These are phyloP conservation scores for Cyanoramphus novaezelandiae DNA, from an alignment of 2,113 vertebrate species.

Conservation along the genomic window DNA sequence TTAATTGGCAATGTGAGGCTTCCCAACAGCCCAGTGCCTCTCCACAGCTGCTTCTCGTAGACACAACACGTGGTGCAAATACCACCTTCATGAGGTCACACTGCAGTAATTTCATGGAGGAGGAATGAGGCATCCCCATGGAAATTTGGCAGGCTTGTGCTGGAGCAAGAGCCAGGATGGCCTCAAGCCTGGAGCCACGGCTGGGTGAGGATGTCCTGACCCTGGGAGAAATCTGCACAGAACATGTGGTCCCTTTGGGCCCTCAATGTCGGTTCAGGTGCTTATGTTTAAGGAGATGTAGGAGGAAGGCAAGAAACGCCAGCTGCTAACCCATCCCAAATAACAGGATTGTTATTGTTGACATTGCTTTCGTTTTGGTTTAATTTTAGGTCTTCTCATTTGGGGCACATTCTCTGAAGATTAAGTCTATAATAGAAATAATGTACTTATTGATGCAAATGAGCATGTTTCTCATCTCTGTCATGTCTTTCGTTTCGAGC, in stretches of 20 bases:
- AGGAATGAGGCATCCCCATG: background rate
- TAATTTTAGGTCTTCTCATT: background rate
- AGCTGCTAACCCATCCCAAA: background rate
- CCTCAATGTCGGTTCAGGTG: accelerated
- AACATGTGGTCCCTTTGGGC: accelerated
- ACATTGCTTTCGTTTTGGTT: background rate
- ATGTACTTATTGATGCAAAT: background rate
- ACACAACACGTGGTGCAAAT: background rate
- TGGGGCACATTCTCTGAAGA: background rate
- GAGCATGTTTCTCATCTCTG: background rate
- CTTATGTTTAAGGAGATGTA: background rate
- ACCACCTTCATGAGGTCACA: accelerated
- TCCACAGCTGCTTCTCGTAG: background rate
- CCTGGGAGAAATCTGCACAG: background rate
- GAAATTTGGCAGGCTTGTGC: background rate
- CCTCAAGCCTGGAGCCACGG: accelerated
- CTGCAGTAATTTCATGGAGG: background rate
- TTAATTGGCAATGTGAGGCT: accelerated
- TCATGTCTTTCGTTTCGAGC: background rate
- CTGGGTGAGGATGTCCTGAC: background rate
- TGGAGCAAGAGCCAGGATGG: background rate
- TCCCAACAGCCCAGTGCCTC: accelerated
- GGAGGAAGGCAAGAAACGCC: background rate
- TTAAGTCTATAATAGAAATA: accelerated
- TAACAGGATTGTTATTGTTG: background rate